A percentile compares a stretch with the other conserved stretches of the same genome.
Conservation (phyloP, 1,140 invertebrate species). For the Atopsyche davidsoni region DNA sequence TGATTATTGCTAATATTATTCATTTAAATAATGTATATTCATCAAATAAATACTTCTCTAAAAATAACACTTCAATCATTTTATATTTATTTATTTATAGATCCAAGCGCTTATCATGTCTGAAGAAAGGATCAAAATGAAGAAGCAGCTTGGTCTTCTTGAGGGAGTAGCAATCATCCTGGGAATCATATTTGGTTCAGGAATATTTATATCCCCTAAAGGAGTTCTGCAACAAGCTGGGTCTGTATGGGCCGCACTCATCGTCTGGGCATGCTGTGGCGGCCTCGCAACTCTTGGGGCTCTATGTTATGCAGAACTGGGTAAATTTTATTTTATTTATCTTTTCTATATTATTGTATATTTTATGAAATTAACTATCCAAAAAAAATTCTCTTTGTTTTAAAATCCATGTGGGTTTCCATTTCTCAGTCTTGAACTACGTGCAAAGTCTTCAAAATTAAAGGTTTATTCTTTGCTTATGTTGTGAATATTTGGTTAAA, state of each 20-base stretch:
- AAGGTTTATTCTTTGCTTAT: too few relatives aligned
- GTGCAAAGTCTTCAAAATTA: too few relatives aligned
- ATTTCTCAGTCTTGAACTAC: too few relatives aligned
- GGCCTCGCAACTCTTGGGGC: constrained; percentile 83
- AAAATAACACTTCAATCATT: not conserved
- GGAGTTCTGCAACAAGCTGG: constrained; percentile 85
- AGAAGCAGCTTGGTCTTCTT: constrained; percentile 73
- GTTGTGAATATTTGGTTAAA: too few relatives aligned
- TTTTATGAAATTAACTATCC: constrained; percentile 7
- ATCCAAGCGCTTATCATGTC: constrained; percentile 35
- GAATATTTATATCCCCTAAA: constrained; percentile 95
- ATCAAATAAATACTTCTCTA: too few relatives aligned
- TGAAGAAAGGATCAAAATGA: constrained; percentile 59
- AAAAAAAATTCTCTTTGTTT: not conserved
- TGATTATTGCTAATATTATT: not conserved
- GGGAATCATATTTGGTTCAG: constrained; percentile 84
- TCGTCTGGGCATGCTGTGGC: constrained; percentile 88
- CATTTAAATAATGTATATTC: not conserved
- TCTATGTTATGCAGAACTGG: constrained; percentile 92
- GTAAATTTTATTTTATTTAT: too few relatives aligned
- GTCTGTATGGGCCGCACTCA: constrained; percentile 77
- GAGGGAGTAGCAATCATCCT: constrained; percentile 84
- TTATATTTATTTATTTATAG: not conserved
- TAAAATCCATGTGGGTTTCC: too few relatives aligned
- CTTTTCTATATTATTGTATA: too few relatives aligned